A percentile compares a stretch with the other conserved stretches of the same genome.
phyloP scores from a whole-genome alignment of 2,113 vertebrate genomes.

The Corythaeola cristata region DNA sequence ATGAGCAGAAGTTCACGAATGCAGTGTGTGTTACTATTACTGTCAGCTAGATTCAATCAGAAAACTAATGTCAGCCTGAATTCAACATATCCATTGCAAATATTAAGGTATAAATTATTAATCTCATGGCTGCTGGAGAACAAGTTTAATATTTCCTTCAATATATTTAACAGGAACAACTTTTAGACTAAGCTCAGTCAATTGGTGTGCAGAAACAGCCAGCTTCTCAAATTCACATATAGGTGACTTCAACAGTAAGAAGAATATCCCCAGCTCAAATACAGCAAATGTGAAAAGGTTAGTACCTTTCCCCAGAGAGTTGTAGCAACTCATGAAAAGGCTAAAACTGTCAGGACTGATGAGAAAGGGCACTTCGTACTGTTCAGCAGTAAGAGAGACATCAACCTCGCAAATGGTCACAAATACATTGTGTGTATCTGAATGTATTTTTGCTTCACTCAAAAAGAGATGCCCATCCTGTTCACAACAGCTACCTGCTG shows the following conservation, averaged over 20 bases:
- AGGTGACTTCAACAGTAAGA: background rate
- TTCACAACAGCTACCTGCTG: background rate
- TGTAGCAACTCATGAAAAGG: background rate
- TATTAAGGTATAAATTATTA: background rate
- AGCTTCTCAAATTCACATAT: background rate
- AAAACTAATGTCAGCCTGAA: background rate
- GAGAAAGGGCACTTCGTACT: background rate
- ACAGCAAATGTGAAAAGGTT: background rate
- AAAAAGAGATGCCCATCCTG: fast-evolving
- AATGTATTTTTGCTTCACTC: background rate
- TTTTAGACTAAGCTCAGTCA: background rate
- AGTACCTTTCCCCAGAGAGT: background rate
- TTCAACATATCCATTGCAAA: background rate
- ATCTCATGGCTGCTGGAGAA: background rate
- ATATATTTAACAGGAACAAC: background rate
- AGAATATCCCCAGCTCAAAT: background rate
- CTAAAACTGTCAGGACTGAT: background rate
- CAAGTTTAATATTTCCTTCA: background rate
- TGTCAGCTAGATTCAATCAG: background rate
- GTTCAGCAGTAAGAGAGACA: background rate
- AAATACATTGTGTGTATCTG: background rate
- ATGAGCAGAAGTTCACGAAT: background rate
- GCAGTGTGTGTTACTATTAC: background rate
- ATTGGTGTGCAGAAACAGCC: background rate
- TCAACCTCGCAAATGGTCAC: background rate